Conservation (phyloP, 2,888 invertebrate genomes). For the Bruchidius siliquastri region DNA sequence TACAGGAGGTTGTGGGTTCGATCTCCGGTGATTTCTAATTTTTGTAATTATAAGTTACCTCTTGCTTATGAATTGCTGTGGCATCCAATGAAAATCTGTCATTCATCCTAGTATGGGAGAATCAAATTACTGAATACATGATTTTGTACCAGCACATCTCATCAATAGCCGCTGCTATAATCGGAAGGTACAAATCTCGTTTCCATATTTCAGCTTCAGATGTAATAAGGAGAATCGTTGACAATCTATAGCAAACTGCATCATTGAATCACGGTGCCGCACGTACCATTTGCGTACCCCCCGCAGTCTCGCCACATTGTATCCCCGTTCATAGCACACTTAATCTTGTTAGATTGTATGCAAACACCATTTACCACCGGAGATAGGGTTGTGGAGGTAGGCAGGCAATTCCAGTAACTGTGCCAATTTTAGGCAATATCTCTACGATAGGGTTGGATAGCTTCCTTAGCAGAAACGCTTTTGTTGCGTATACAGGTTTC, state of each 20-base stretch:
- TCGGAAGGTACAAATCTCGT: too few relatives aligned
- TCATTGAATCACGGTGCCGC: neutral
- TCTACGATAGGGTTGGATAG: neutral
- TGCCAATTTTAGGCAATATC: slow-evolving; percentile 2
- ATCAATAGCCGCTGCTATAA: too few relatives aligned
- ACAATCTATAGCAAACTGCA: neutral
- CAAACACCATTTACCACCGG: slow-evolving; percentile 1
- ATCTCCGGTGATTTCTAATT: too few relatives aligned
- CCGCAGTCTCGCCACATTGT: neutral
- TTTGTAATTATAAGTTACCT: too few relatives aligned
- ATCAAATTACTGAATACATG: too few relatives aligned
- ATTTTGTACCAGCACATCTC: too few relatives aligned
- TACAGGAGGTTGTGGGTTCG: too few relatives aligned
- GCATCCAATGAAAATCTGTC: too few relatives aligned
- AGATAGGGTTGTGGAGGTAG: neutral
- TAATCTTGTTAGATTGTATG: slow-evolving; percentile 5
- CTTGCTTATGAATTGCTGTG: too few relatives aligned
- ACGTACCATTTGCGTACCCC: neutral
- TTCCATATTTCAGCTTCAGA: too few relatives aligned
- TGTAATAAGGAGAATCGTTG: neutral
- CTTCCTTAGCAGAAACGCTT: neutral
- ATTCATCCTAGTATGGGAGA: too few relatives aligned
- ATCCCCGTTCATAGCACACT: neutral
- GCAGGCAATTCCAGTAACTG: neutral
- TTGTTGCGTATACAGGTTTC: neutral